A percentile compares a stretch with the other conserved stretches of the same genome.
Conservation (phyloP, 2,113 vertebrate genomes). For the Phycodurus eques region DNA sequence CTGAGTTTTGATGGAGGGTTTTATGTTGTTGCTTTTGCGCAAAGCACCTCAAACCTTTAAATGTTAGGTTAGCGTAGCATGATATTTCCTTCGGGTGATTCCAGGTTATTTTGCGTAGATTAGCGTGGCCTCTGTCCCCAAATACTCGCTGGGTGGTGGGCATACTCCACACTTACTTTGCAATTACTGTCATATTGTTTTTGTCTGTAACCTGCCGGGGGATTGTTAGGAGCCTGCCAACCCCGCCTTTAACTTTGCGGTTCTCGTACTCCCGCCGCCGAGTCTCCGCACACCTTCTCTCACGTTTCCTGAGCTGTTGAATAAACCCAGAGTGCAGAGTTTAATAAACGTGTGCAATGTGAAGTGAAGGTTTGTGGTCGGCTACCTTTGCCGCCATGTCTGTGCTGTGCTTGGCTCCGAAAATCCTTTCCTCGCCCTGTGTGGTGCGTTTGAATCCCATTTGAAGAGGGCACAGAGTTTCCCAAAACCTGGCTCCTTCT, state of each 20-base stretch:
- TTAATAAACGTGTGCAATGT: slow-evolving; percentile 19
- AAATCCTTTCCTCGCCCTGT: slow-evolving; percentile 50
- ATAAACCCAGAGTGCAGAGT: slow-evolving; percentile 10
- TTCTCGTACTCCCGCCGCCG: slow-evolving; percentile 35
- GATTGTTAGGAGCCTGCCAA: slow-evolving; percentile 33
- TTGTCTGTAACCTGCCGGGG: slow-evolving; percentile 41
- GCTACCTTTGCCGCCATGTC: slow-evolving; percentile 38
- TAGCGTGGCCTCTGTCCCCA: slow-evolving; percentile 36
- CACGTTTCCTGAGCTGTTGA: slow-evolving; percentile 10
- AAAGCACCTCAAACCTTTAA: slow-evolving; percentile 48
- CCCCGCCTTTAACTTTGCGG: slow-evolving; percentile 50
- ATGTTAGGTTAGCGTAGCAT: slow-evolving; percentile 49
- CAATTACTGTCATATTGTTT: slow-evolving; percentile 62
- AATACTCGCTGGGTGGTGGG: slow-evolving; percentile 68
- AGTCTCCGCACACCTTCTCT: slow-evolving; percentile 17
- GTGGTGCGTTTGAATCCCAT: slow-evolving; percentile 46
- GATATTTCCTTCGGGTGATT: slow-evolving; percentile 62
- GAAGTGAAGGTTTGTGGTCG: slow-evolving; percentile 57
- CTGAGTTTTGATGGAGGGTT: slow-evolving; percentile 30
- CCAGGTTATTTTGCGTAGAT: slow-evolving; percentile 63
- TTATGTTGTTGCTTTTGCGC: slow-evolving; percentile 32
- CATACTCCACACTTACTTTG: slow-evolving; percentile 61
- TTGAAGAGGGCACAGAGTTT: slow-evolving; percentile 57
- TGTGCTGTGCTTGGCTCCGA: slow-evolving; percentile 55
- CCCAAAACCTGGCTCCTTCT: slow-evolving; percentile 42